Evolutionary conservation across 2,888 invertebrate genomes (phyloP).

Genomic region (Laspeyria flexula): DNA sequence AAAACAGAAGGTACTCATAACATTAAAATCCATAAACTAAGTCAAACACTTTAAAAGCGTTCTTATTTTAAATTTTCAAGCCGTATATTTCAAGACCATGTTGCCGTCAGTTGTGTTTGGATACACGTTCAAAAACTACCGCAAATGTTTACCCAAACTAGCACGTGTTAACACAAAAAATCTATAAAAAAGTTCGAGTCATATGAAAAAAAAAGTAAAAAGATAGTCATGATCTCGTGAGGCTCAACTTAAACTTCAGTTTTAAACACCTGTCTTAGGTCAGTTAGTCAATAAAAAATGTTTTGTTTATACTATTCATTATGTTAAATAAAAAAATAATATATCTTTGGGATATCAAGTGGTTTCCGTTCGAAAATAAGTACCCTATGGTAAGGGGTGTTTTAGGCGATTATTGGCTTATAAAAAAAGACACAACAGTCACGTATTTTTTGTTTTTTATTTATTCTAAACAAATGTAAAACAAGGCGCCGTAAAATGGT

Average conservation of each 20-base stretch:
- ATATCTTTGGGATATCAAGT: slow-evolving; percentile 7
- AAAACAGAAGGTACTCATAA: slow-evolving; percentile 7
- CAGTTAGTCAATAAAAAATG: slow-evolving; percentile 27
- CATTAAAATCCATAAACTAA: slow-evolving; percentile 25
- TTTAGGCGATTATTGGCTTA: slow-evolving; percentile 13
- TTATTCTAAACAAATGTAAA: not conserved
- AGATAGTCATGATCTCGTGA: slow-evolving; percentile 54
- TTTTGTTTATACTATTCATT: slow-evolving; percentile 23
- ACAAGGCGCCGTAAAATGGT: not conserved
- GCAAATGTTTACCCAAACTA: slow-evolving; percentile 47
- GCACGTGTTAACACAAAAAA: slow-evolving; percentile 71
- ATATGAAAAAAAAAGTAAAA: slow-evolving; percentile 48
- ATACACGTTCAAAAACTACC: slow-evolving; percentile 33
- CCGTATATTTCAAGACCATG: slow-evolving; percentile 19
- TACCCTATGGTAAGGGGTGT: slow-evolving; percentile 1
- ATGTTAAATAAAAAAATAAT: slow-evolving; percentile 10
- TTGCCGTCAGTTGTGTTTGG: slow-evolving; percentile 44
- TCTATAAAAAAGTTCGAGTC: slow-evolving; percentile 48
- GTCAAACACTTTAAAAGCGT: slow-evolving; percentile 36
- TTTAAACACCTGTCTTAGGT: slow-evolving; percentile 34
- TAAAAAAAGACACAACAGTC: slow-evolving; percentile 5
- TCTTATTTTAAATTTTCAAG: slow-evolving; percentile 26
- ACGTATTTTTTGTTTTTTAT: slow-evolving; percentile 1
- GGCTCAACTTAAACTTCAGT: slow-evolving; percentile 21
- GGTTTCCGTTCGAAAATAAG: slow-evolving; percentile 11